Evolutionary conservation across 2,113 vertebrate species (phyloP), one percentile per base, ranked within the genome.

Genomic region (Tragulus kanchil): DNA sequence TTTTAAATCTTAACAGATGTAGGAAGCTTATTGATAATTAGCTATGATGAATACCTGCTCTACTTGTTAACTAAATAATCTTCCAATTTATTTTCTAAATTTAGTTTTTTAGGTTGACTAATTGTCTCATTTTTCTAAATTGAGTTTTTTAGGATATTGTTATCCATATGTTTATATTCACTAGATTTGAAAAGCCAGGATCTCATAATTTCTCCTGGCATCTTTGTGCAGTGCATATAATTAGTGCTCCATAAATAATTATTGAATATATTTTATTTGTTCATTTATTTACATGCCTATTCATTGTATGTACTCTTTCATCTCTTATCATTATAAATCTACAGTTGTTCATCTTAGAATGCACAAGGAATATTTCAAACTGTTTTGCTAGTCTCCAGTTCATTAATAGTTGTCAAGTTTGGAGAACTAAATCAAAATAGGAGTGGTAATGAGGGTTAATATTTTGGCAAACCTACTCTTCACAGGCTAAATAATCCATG

Each of bases 361-460:
- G 9, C 8, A 45, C 19, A 36, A n/a, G 9, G 2, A 67, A 65
- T 84, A 36, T n/a, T 94, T 86, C 2, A 77, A 48, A n/a, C 52
- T 94, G 56, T 7, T 79, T 3, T 79, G 25, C 21, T 85, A 14
- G 3, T 85, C 4, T 15, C 1, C 2, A 62, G 5, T 48, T 48
- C 9, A 89, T 48, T 85, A 13, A 54, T 75, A 25, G 0, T 0
- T 73, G 15, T 0, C 13, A 77, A 36, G 69, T 91, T 85, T 82
- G 10, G 5, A 90, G 23, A 93, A 16, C 11, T 95, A 52, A 78
- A 13, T 95, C 17, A 90, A 97, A 81, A 26, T 75, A 19, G n/a
- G 23, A 85, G 6, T 36, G 36, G 36, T n/a, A 23, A 25, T 81
- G 25, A 90, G 59, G 8, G 14, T 65, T 56, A 82, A 1, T 59